phyloP scores from a whole-genome alignment of 1,140 invertebrate species.

The Aphaenogaster rudis region DNA sequence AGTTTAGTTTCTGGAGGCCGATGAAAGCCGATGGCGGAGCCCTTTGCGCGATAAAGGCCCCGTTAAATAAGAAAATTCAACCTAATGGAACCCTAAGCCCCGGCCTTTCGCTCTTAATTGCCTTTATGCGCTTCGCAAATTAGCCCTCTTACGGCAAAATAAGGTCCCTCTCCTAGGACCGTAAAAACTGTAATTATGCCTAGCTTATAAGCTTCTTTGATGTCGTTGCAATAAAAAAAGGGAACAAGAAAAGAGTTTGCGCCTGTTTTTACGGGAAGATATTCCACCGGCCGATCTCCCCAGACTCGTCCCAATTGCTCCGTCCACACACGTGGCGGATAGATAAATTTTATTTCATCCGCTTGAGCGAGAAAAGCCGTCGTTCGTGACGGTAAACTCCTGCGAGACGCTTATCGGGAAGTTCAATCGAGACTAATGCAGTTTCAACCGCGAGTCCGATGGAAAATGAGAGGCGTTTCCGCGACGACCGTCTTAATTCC shows the following conservation, averaged over 20 bases:
- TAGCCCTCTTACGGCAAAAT: not conserved
- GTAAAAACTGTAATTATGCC: conserved; percentile 28
- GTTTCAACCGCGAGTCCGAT: conserved; percentile 21
- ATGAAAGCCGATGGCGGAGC: conserved; percentile 12
- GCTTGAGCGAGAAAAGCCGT: not conserved
- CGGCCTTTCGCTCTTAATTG: conserved; percentile 39
- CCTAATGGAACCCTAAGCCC: conserved; percentile 13
- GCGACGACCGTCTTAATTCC: conserved; percentile 31
- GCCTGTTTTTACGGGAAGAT: not conserved
- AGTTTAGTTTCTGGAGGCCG: conserved; percentile 41
- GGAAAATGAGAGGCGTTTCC: conserved; percentile 3
- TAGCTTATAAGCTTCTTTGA: conserved; percentile 13
- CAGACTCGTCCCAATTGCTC: not conserved
- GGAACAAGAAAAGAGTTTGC: not conserved
- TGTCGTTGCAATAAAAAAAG: not conserved
- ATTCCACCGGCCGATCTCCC: not conserved
- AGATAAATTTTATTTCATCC: conserved; percentile 30
- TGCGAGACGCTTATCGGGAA: not conserved
- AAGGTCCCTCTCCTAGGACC: not conserved
- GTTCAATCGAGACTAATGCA: conserved; percentile 62
- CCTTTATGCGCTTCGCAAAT: conserved; percentile 41
- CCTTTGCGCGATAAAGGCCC: conserved; percentile 37
- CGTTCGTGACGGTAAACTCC: conserved; percentile 5
- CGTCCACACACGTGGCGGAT: not conserved
- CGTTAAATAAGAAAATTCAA: conserved; percentile 54